Evolutionary conservation across 2,113 vertebrate genomes (phyloP), one percentile per base, ranked within the genome.

Genomic region (Amphilophus citrinellus): DNA sequence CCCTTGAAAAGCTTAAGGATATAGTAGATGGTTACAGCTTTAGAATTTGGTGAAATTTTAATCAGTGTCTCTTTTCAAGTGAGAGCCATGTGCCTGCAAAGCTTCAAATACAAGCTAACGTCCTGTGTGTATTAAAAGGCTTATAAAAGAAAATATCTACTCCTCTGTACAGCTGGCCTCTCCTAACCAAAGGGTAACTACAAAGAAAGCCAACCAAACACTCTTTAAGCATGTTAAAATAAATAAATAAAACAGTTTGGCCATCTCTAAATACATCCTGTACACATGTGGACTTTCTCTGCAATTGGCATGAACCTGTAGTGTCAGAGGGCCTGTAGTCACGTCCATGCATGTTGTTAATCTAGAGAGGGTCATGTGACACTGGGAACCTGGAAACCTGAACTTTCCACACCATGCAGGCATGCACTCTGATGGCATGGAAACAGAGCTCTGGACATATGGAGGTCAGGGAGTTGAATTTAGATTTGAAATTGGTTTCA

Each of bases 261-360:
- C 22, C 7, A 11, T 17, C 22, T 57, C 68, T 65, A 30, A 27
- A 22, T 79, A 6, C 24, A 62, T 37, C 58, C n/a, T 82, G 57
- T 59, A 15, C 27, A 60, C 58, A 76, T 27, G 22, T 32, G 39
- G 77, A 76, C 75, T 82, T 76, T 86, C 76, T 87, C 66, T 76
- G 47, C 65, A 7, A 60, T 6, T 78, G 39, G 60, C 75, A 82
- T 83, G 3, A 80, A 79, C 58, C 73, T 77, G 79, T 10, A 58
- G 73, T 71, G 82, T 88, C 84, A 66, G 60, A 56, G 11, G 77
- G 79, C 59, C 44, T 84, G 84, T 39, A 66, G 92, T 92, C 93
- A 95, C 87, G 82, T 93, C 82, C 86, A 79, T 77, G 87, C 80
- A 91, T 91, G 92, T 87, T 92, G 92, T 86, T 93, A 92, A 94